These are phyloP conservation scores for Agrotis ipsilon DNA, from an alignment of 2,888 invertebrate species.

Conservation along the genomic window DNA sequence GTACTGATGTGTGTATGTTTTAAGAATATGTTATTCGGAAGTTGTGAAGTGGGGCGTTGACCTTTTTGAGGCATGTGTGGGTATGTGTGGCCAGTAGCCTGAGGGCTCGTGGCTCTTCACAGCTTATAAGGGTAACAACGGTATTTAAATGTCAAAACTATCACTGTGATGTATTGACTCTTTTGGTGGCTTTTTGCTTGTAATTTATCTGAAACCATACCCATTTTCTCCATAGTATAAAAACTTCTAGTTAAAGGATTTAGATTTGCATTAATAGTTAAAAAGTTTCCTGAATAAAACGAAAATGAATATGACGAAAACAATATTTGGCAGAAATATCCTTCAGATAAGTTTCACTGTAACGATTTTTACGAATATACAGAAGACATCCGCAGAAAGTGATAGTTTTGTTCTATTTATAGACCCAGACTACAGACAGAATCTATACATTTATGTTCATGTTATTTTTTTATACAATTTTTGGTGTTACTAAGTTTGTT, in stretches of 20 bases:
- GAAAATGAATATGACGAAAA: slow-evolving; percentile 4
- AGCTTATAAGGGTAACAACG: slow-evolving; percentile 56
- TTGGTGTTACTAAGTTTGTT: background rate
- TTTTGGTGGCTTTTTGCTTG: slow-evolving; percentile 4
- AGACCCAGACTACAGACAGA: background rate
- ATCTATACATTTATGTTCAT: slow-evolving; percentile 3
- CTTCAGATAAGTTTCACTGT: slow-evolving; percentile 6
- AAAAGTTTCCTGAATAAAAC: background rate
- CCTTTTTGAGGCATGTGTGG: slow-evolving; percentile 51
- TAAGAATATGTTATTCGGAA: slow-evolving; percentile 60
- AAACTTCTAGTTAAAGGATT: background rate
- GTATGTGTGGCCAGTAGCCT: slow-evolving; percentile 49
- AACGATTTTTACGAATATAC: background rate
- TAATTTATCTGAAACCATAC: slow-evolving; percentile 3
- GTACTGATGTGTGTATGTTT: slow-evolving; percentile 57
- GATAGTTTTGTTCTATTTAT: slow-evolving; percentile 3
- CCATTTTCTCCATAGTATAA: background rate
- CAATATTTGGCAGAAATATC: background rate
- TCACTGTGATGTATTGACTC: slow-evolving; percentile 43
- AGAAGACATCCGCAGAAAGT: background rate
- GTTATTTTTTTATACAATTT: background rate
- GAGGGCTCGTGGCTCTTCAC: slow-evolving; percentile 48
- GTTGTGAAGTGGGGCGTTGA: slow-evolving; percentile 47
- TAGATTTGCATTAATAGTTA: slow-evolving; percentile 1
- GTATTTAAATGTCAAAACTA: slow-evolving; percentile 57